phyloP scores from a whole-genome alignment of 1,140 invertebrate genomes.

The Danaus melanippus region DNA sequence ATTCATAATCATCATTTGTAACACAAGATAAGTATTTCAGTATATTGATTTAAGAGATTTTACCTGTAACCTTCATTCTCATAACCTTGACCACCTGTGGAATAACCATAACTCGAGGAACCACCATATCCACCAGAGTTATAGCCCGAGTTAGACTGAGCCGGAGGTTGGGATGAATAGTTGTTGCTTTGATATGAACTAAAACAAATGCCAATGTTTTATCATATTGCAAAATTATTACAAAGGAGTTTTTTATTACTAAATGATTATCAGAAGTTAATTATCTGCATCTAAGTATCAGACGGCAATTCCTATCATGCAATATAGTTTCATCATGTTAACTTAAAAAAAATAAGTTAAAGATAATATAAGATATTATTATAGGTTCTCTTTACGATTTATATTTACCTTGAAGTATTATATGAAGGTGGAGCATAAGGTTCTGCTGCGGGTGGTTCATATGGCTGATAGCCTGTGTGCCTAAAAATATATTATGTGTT shows the following conservation, averaged over 20 bases:
- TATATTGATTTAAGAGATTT: not conserved
- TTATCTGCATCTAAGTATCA: conserved; percentile 60
- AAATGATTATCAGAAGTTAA: conserved; percentile 30
- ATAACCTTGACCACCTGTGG: conserved; percentile 50
- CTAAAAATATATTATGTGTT: conserved; percentile 26
- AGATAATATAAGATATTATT: too few relatives aligned
- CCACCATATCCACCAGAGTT: conserved; percentile 41
- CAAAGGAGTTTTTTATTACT: not conserved
- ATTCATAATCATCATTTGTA: not conserved
- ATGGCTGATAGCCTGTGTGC: conserved; percentile 59
- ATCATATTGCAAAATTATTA: too few relatives aligned
- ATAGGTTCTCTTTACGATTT: too few relatives aligned
- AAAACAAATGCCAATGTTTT: conserved; percentile 11
- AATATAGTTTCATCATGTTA: conserved; percentile 47
- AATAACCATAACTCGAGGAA: conserved; percentile 51
- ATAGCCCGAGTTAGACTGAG: conserved; percentile 37
- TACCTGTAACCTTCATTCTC: conserved; percentile 59
- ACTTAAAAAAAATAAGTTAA: too few relatives aligned
- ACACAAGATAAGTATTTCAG: not conserved
- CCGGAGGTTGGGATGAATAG: conserved; percentile 43
- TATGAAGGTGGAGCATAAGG: conserved; percentile 49
- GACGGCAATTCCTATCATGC: conserved; percentile 68
- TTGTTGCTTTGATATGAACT: conserved; percentile 53
- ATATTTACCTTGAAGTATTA: conserved; percentile 39
- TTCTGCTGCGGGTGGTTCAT: conserved; percentile 50